A percentile compares a stretch with the other conserved stretches of the same genome.
phyloP scores from a whole-genome alignment of 1,140 invertebrate genomes.

The Cheumatopsyche charites region DNA sequence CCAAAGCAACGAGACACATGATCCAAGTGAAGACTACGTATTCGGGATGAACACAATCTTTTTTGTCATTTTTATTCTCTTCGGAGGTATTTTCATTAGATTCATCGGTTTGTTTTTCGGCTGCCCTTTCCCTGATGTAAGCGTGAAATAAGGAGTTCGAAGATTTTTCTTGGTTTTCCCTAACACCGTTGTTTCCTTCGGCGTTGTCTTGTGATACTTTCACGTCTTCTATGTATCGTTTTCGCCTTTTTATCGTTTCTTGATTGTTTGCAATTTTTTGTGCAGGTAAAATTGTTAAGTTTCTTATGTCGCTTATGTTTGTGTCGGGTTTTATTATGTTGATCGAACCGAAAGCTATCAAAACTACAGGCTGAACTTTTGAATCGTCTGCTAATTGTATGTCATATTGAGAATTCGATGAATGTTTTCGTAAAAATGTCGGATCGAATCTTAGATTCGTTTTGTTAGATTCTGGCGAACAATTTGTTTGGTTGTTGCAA shows the following conservation, averaged over 20 bases:
- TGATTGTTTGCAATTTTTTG: too few species aligned
- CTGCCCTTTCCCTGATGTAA: neutral
- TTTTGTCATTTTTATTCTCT: neutral
- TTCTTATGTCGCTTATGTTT: too few species aligned
- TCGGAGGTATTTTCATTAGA: neutral
- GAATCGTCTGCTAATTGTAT: neutral
- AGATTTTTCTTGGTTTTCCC: too few species aligned
- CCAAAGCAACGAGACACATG: slow-evolving; percentile 86
- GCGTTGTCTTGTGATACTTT: too few species aligned
- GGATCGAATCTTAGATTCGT: neutral
- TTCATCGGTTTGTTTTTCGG: neutral
- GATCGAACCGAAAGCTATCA: neutral
- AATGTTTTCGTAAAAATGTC: neutral
- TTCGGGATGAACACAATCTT: slow-evolving; percentile 68
- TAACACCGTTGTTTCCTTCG: too few species aligned
- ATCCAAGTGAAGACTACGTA: slow-evolving; percentile 95
- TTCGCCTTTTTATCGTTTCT: too few species aligned
- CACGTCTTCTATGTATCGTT: too few species aligned
- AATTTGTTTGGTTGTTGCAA: neutral
- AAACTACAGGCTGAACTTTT: neutral
- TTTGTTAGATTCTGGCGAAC: neutral
- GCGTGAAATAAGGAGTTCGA: too few species aligned
- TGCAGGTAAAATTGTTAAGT: too few species aligned
- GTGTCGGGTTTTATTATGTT: too few species aligned
- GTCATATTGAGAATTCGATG: neutral